Base-by-base conservation (phyloP, 2,888 invertebrate species). In the Proisotoma minuta region DNA sequence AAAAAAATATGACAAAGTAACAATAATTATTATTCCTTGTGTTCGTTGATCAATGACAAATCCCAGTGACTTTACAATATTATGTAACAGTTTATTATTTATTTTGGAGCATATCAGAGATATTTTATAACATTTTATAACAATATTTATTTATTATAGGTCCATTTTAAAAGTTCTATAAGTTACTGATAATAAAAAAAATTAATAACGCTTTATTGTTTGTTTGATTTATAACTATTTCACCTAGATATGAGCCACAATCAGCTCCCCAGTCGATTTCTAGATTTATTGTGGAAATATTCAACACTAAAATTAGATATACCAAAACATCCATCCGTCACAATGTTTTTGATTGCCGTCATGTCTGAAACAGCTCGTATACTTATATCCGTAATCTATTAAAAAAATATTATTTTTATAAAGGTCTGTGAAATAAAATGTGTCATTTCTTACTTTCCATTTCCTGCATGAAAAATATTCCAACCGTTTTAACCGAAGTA, bases 401-500 rank as follows among this genome's bases (percentile, higher is more conserved):
- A 52, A 2, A 57, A 57, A 34, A 8, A 24, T n/a, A 48, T 12
- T 18, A 48, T 48, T 48, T 10, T 8, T 20, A 48, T 48, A 48
- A 8, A 15, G 8, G 8, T 20, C 18, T 5, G 34, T 10, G 34
- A 34, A 34, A 34, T 34, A 15, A 8, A 53, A 28, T 52, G 24
- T 5, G n/a, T 29, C 29, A 53, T 28, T 39, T 20, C 29, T 50
- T 59, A 66, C 65, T 60, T 66, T 66, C 66, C 66, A 66, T 26
- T 66, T 66, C 23, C 51, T 63, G 53, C 66, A 66, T 20, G 62
- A 62, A 39, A 66, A 56, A 27, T 51, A 58, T 50, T 66, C 24
- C 43, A 66, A 29, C 12, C 58, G 53, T 12, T 63, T 49, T 1
- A 66, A 40, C 43, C 57, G 56, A 22, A 66, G 34, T 15, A 66